Evolutionary conservation across 2,113 vertebrate species (phyloP).

Genomic region (Pygoscelis antarcticus): DNA sequence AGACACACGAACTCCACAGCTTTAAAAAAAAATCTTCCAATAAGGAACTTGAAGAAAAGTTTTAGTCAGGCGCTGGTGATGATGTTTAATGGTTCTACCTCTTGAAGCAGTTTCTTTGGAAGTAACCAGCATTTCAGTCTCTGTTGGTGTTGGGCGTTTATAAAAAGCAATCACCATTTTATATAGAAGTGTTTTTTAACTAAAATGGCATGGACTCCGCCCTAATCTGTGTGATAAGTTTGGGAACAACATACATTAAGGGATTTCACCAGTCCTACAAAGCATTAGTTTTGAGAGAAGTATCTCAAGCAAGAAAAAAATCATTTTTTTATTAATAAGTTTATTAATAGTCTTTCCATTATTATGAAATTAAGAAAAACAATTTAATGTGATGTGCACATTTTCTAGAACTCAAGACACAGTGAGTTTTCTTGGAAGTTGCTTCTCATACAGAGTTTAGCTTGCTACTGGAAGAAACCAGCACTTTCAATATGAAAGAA

Average conservation of each 20-base stretch:
- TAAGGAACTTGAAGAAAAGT: not conserved
- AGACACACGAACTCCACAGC: not conserved
- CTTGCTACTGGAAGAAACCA: not conserved
- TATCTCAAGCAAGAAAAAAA: not conserved
- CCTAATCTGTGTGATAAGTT: not conserved
- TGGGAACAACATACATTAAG: not conserved
- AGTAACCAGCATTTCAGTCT: not conserved
- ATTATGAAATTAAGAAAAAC: not conserved
- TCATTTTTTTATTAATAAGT: rapidly evolving
- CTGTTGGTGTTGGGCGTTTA: not conserved
- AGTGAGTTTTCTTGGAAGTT: not conserved
- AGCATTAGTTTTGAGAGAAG: not conserved
- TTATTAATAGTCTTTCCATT: not conserved
- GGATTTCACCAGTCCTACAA: not conserved
- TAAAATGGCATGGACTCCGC: not conserved
- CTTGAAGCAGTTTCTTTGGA: not conserved
- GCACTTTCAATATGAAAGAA: not conserved
- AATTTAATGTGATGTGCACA: not conserved
- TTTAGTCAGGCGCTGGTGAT: not conserved
- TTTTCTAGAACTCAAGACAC: not conserved
- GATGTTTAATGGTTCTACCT: not conserved
- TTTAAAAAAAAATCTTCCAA: not conserved
- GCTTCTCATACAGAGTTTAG: not conserved
- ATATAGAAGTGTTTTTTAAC: not conserved
- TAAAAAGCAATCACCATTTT: not conserved